Base-by-base conservation (phyloP, 64 coral and sea anemone genomes). In the Porites lutea region DNA sequence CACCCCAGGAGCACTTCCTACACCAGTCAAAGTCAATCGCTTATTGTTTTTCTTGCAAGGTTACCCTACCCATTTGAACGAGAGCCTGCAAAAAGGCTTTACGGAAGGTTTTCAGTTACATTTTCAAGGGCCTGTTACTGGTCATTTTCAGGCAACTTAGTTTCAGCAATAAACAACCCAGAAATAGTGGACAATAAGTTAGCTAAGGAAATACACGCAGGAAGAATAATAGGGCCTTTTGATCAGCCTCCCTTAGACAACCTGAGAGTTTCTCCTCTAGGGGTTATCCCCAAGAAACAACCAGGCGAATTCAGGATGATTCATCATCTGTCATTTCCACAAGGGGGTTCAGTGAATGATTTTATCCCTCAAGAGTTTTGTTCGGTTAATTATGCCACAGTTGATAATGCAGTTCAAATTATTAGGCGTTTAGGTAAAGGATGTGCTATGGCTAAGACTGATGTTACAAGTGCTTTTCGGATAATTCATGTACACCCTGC, bases 301-400 rank as follows among this genome's bases (percentile, higher is more conserved):
- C 59, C 77, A 21, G 75, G 75, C 2, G 75, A 78, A 49, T 78
- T 15, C 22, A 45, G 75, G 13, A 78, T 78, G 75, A 78, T 78
- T 49, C 75, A 78, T 27, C 75, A 78, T n/a, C 75, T 78, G 13
- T 49, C 75, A 16, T 48, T 14, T 79, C 79, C 79, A 15, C 21
- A 61, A 4, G 79, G 79, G 21, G 52, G 13, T 59, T 82, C 18
- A 13, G 74, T 76, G 2, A 76, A 76, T 43, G 74, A 76, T 76
- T 22, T 22, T 76, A 76, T 76, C 2, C 13, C 44, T 13, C 48
- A 2, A 27, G 74, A 76, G 13, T 76, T 37, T 47, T 76, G 22
- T 47, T 45, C 22, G 10, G 74, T 76, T 3, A 2, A 47, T 6
- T 76, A 76, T 76, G 74, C 4, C 13, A 76, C 19, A 9, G 48